phyloP scores from a whole-genome alignment of 2,888 invertebrate species.

The Deilephila porcellus region DNA sequence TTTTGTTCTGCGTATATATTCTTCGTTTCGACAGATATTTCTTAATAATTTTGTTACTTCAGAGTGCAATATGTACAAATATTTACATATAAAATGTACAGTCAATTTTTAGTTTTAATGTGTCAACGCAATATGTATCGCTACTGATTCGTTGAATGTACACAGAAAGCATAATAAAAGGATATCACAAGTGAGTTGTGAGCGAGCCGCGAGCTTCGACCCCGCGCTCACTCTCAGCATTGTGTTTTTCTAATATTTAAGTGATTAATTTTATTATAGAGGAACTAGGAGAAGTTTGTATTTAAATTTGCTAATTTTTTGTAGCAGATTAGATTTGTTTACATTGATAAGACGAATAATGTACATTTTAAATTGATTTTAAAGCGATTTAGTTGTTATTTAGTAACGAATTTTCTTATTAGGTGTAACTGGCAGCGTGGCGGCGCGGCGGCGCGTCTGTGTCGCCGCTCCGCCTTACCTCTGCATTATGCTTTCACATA shows the following conservation, averaged over 20 bases:
- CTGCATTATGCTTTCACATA: slow-evolving; percentile 31
- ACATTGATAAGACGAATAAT: slow-evolving; percentile 80
- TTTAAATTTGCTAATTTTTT: slow-evolving; percentile 84
- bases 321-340: slow-evolving; percentile 84
- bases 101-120: slow-evolving; percentile 83
- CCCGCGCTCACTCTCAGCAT: slow-evolving; percentile 63
- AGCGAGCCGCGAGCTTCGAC: slow-evolving; percentile 34
- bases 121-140: slow-evolving; percentile 81
- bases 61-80: slow-evolving; percentile 91
- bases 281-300: slow-evolving; percentile 82
- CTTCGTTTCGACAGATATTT: slow-evolving; percentile 78
- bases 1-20: slow-evolving; percentile 75
- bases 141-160: slow-evolving; percentile 78
- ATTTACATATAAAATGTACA: slow-evolving; percentile 85
- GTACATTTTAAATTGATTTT: slow-evolving; percentile 84
- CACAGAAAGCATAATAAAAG: slow-evolving; percentile 78
- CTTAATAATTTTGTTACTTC: slow-evolving; percentile 83
- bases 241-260: slow-evolving; percentile 83
- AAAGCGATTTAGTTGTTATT: slow-evolving; percentile 85
- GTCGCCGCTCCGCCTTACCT: slow-evolving; percentile 36
- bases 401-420: slow-evolving; percentile 82
- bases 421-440: slow-evolving; percentile 77
- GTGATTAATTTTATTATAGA: slow-evolving; percentile 82
- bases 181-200: slow-evolving; percentile 74
- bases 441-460: slow-evolving; percentile 54